Conservation (phyloP, 2,113 vertebrate genomes). For the Microcebus murinus region DNA sequence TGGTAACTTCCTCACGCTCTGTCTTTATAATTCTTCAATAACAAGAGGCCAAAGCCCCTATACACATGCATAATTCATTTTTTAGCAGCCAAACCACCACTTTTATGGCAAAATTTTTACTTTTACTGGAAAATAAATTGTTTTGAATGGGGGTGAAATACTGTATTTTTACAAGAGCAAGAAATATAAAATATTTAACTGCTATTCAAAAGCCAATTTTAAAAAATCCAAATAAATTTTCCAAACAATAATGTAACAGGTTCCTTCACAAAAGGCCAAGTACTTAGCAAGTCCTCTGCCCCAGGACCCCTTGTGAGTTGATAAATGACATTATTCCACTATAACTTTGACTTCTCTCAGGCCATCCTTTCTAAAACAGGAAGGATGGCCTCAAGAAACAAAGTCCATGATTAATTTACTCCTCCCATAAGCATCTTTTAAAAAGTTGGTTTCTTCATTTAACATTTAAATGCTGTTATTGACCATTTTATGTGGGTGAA, state of each 20-base stretch:
- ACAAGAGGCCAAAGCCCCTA: background rate
- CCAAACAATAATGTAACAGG: background rate
- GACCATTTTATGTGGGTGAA: too few relatives aligned
- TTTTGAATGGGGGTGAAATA: background rate
- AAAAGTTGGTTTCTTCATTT: background rate
- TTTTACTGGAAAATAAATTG: background rate
- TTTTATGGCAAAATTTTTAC: background rate
- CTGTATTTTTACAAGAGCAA: background rate
- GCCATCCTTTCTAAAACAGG: background rate
- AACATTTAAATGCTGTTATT: background rate
- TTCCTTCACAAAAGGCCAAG: background rate
- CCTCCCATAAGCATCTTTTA: background rate
- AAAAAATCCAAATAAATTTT: background rate
- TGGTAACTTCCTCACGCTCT: background rate
- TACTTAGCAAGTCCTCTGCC: background rate
- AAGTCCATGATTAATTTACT: background rate
- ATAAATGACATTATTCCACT: too few relatives aligned
- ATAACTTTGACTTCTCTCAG: background rate
- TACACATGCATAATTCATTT: background rate
- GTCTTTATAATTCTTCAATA: background rate
- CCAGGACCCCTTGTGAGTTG: background rate
- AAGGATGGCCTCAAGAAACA: background rate
- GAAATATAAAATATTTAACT: background rate
- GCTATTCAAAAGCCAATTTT: background rate
- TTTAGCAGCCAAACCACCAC: background rate